A percentile compares a stretch with the other conserved stretches of the same genome.
phyloP scores from a whole-genome alignment of 2,113 vertebrate species.

The Hippocampus guttulatus region DNA sequence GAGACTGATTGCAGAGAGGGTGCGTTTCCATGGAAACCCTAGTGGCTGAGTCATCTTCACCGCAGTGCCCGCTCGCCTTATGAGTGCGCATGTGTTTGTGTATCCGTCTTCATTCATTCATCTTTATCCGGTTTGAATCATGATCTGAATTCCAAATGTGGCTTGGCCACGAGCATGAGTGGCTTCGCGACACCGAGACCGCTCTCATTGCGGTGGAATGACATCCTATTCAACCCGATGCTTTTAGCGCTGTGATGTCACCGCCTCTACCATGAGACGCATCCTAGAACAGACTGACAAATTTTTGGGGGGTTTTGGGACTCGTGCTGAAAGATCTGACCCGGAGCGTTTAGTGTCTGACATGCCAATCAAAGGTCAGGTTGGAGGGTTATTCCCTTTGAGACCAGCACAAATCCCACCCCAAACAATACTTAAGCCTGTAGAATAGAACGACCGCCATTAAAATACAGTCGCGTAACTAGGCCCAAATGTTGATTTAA shows the following conservation, averaged over 20 bases:
- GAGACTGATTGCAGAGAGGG: slow-evolving; percentile 65
- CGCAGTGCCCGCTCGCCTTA: slow-evolving; percentile 39
- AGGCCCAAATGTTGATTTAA: too few relatives aligned
- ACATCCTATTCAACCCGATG: background rate
- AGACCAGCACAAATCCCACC: too few relatives aligned
- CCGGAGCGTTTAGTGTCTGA: background rate
- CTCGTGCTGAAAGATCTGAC: background rate
- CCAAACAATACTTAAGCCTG: too few relatives aligned
- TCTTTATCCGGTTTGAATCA: background rate
- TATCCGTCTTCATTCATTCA: slow-evolving; percentile 19
- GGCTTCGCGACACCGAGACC: background rate
- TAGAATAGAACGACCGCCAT: too few relatives aligned
- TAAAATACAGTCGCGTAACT: too few relatives aligned
- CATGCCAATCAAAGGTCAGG: background rate
- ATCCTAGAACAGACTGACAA: background rate
- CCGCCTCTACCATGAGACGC: background rate
- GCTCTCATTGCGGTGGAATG: background rate
- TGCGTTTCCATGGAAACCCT: slow-evolving; percentile 61
- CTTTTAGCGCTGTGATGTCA: background rate
- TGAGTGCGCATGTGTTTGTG: slow-evolving; percentile 17
- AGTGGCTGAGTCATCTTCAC: slow-evolving; percentile 63
- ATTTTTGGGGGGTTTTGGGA: background rate
- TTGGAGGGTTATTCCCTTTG: background rate
- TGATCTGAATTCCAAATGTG: background rate
- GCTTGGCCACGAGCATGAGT: too few relatives aligned